Evolutionary conservation across 2,888 invertebrate species (phyloP), one percentile per base, ranked within the genome.

Genomic region (Pristionchus fissidentatus): DNA sequence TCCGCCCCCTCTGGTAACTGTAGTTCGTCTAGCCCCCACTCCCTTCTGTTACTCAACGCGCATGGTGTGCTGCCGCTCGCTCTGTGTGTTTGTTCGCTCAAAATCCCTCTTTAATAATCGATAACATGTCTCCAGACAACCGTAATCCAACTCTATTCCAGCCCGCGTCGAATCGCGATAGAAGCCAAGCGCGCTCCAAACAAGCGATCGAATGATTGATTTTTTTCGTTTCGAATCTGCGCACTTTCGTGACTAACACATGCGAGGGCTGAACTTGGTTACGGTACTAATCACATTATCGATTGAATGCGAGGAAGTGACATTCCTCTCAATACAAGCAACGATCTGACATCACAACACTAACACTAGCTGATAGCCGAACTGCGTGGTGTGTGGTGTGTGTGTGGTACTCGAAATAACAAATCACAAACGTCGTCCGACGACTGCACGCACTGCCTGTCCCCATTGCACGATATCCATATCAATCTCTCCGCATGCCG

Each of bases 31-130:
- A 77, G 75, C 41, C 32, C n/a, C 4, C 13, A 35, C 75, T 43
- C 46, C 38, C 19, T 49, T 49, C 49, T 77, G n/a, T 41, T 26
- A 10, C 62, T 79, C 79, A n/a, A 41, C 41, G 79, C 79, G 79
- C 79, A 79, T 79, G 79, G 49, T 57, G 79, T 77, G 75, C 19
- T 49, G 19, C n/a, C n/a, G n/a, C n/a, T n/a, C n/a, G n/a, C 49
- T 77, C 46, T 49, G 49, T 49, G 46, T 77, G 49, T 49, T 10
- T 32, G 41, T 15, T 46, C 29, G 19, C 49, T 19, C 32, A 41
- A 32, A 49, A 22, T 29, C 32, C 41, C 32, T 43, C 49, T 49
- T 19, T 49, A 1, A 49, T 46, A 13, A 5, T 32, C 15, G 13
- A 38, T 70, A 70, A 70, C 70, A 70, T 70, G 70, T 70, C 26